phyloP scores from a whole-genome alignment of 2,797 vertebrate species.

The Anabas testudineus region DNA sequence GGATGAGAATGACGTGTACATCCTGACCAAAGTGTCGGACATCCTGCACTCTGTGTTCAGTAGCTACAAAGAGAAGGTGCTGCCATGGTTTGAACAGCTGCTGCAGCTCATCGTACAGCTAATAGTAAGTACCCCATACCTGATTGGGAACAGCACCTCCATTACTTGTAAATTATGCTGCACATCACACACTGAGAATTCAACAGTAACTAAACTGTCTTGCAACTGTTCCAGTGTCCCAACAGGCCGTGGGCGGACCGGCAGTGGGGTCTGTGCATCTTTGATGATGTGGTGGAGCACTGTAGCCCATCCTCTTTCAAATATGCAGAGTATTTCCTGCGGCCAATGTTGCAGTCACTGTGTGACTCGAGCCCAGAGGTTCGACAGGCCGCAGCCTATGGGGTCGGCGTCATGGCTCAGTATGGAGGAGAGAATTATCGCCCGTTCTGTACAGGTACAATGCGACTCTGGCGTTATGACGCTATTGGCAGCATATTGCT shows the following conservation, averaged over 20 bases:
- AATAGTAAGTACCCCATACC: constrained; percentile 87
- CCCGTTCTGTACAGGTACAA: constrained; percentile 94
- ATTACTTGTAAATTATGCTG: no score
- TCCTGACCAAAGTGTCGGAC: constrained; percentile 98
- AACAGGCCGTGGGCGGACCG: constrained; percentile 97
- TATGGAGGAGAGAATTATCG: constrained; percentile 95
- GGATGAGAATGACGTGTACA: constrained; percentile 99
- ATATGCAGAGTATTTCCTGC: constrained; percentile 94
- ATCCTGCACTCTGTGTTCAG: constrained; percentile 98
- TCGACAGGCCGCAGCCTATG: constrained; percentile 96
- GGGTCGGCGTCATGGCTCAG: constrained; percentile 96
- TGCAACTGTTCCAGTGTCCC: constrained; percentile 84
- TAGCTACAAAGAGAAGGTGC: constrained; percentile 95
- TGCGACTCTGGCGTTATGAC: accelerated
- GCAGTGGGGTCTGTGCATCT: constrained; percentile 99
- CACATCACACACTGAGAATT: not conserved
- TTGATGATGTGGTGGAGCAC: constrained; percentile 97
- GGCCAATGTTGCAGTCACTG: constrained; percentile 93
- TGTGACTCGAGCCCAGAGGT: constrained; percentile 97
- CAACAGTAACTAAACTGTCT: not conserved
- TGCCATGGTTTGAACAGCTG: constrained; percentile 98
- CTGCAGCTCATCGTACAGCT: constrained; percentile 96
- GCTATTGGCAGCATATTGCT: accelerated
- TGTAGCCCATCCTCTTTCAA: constrained; percentile 98
- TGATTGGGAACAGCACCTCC: no score